Conservation (phyloP, 2,888 invertebrate genomes). For the Latheticus oryzae region DNA sequence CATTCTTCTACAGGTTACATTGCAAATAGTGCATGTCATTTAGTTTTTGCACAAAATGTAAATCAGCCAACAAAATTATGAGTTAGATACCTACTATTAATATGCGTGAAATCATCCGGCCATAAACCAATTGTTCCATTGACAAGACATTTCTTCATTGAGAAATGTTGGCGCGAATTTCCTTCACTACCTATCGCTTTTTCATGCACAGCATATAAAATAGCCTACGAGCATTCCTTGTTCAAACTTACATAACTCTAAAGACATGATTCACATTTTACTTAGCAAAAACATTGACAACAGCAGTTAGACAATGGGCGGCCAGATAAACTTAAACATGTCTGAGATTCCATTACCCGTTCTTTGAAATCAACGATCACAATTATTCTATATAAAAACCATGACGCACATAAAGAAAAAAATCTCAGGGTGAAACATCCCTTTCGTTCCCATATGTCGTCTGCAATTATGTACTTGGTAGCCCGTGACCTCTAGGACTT, state of each 20-base stretch:
- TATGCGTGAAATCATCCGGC: conserved; percentile 21
- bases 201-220: conserved; percentile 40
- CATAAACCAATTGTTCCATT: conserved; percentile 42
- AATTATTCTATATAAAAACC: conserved; percentile 29
- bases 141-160: conserved; percentile 41
- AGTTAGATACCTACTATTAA: no score
- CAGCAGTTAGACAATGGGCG: conserved; percentile 41
- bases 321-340: conserved; percentile 42
- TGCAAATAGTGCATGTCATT: no score
- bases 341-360: conserved; percentile 36
- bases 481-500: conserved; percentile 33
- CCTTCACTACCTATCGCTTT: conserved; percentile 35
- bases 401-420: no score
- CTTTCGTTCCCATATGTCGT: conserved; percentile 29
- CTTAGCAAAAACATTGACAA: conserved; percentile 37
- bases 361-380: conserved; percentile 21
- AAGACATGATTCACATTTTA: conserved; percentile 43
- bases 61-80: no score
- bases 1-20: no score
- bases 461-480: conserved; percentile 33
- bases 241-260: conserved; percentile 39
- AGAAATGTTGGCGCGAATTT: conserved; percentile 40
- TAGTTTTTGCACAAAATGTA: background rate
- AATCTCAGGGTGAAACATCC: conserved; percentile 27
- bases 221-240: conserved; percentile 35